phyloP scores from a whole-genome alignment of 1,140 invertebrate genomes.

The Delia radicum region DNA sequence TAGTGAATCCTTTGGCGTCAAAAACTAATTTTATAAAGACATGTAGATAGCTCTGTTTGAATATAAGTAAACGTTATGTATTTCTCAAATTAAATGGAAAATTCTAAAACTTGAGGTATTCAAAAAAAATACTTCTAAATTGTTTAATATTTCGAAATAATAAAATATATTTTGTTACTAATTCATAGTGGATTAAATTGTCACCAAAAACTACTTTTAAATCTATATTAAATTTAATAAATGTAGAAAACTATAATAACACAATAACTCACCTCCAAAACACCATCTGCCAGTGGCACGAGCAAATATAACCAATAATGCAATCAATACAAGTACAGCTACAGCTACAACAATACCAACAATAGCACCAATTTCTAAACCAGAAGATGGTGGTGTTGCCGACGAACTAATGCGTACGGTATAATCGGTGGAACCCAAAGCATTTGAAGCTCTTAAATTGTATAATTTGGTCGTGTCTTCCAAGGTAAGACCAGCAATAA shows the following conservation, averaged over 20 bases:
- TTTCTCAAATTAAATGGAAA: too few relatives aligned
- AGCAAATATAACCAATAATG: slow-evolving; percentile 72
- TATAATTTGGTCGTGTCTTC: slow-evolving; percentile 73
- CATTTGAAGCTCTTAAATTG: slow-evolving; percentile 66
- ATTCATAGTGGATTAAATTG: too few relatives aligned
- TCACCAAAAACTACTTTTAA: too few relatives aligned
- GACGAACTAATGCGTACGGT: slow-evolving; percentile 64
- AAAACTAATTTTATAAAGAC: too few relatives aligned
- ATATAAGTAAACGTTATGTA: too few relatives aligned
- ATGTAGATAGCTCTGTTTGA: too few relatives aligned
- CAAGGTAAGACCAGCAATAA: slow-evolving; percentile 67
- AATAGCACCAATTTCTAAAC: slow-evolving; percentile 71
- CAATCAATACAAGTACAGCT: slow-evolving; percentile 65
- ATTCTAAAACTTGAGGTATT: too few relatives aligned
- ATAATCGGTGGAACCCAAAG: slow-evolving; percentile 65
- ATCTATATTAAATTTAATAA: too few relatives aligned
- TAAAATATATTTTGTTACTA: too few relatives aligned
- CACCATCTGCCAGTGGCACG: slow-evolving; percentile 78
- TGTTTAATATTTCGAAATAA: too few relatives aligned
- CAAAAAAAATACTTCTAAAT: too few relatives aligned
- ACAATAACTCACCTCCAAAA: slow-evolving; percentile 68
- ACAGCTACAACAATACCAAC: slow-evolving; percentile 73
- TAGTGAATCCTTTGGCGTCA: too few relatives aligned
- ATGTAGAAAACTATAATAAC: not conserved
- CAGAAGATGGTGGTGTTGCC: slow-evolving; percentile 61